Base-by-base conservation (phyloP, 2,113 vertebrate species). In the Echinops telfairi region DNA sequence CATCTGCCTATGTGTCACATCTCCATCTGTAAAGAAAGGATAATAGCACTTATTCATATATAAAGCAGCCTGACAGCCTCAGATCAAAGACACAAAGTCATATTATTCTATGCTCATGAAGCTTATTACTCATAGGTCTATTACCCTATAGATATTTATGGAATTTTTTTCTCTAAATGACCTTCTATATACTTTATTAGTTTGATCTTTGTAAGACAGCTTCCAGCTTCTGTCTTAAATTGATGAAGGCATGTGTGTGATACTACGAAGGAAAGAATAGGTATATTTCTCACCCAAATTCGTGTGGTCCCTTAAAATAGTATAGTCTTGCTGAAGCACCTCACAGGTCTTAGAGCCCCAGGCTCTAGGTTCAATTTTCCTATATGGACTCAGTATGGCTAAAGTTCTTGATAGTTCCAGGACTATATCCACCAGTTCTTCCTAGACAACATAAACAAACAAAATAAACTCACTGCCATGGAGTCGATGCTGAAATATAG, bases 201-300 rank as follows among this genome's bases (percentile, higher is more conserved):
- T 92, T 88, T 95, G 83, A 60, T 84, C 89, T 84, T 93, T 70
- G 53, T 88, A 83, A 62, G 22, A 83, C 73, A 70, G 36, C 64
- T 62, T 84, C 23, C 92, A 70, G 43, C 64, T 75, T 84, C 23
- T 92, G 16, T 31, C 38, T 87, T 60, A 15, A 17, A 27, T 38
- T 95, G 40, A 43, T 68, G 29, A 95, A 93, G 64, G 16, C 10
- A 79, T 33, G 70, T 40, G 40, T 40, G 7, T 75, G 43, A 47
- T 29, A 4, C 12, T 92, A 38, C 29, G 33, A 31, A 82, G 84
- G 66, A 17, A 77, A 31, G 38, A 90, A 62, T 23, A 36, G n/a
- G 29, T 16, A 19, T 1, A 12, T 22, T 73, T 22, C 2, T 15
- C 66, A 43, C 53, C 19, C 3, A 71, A 1, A 19, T 14, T 27